phyloP scores from a whole-genome alignment of 2,797 vertebrate species.

The Malurus leucopterus region DNA sequence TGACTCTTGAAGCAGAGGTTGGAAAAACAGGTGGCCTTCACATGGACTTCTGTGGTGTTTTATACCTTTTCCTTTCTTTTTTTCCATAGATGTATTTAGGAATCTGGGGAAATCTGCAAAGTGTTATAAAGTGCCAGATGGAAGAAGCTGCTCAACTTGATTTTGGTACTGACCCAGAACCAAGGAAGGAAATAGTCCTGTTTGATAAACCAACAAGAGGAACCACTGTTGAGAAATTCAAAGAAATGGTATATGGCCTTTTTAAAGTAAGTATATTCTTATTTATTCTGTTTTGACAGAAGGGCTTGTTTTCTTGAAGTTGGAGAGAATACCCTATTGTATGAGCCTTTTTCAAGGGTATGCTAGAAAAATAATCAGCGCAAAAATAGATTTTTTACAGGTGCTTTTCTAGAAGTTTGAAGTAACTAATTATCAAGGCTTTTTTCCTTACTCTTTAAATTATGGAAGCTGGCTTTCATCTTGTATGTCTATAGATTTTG shows the following conservation, averaged over 20 bases:
- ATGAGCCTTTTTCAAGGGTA: not conserved
- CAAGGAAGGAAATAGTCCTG: slow-evolving; percentile 81
- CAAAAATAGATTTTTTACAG: not conserved
- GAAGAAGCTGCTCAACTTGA: slow-evolving; percentile 84
- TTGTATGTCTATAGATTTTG: not conserved
- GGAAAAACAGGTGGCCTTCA: not conserved
- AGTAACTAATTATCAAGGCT: not conserved
- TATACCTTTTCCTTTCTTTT: not conserved
- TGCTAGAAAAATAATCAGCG: not conserved
- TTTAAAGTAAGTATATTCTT: slow-evolving; percentile 82
- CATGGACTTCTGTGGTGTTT: not conserved
- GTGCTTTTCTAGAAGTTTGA: not conserved
- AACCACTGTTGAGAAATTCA: slow-evolving; percentile 96
- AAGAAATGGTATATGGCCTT: slow-evolving; percentile 91
- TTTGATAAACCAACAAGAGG: slow-evolving; percentile 93
- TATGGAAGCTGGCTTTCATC: not conserved
- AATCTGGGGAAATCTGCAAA: slow-evolving; percentile 91
- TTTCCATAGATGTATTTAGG: slow-evolving; percentile 87
- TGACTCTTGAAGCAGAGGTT: not conserved
- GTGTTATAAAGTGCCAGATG: slow-evolving; percentile 94
- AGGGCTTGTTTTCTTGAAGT: not conserved
- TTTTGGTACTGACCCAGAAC: slow-evolving; percentile 85
- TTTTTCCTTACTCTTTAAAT: not conserved
- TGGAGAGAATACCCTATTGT: not conserved
- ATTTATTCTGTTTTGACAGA: not conserved